Percentiles rank a stretch among this genome's conserved stretches.
Evolutionary conservation across 2,113 vertebrate genomes (phyloP).

Genomic region (zebrafish (Danio rerio)): DNA sequence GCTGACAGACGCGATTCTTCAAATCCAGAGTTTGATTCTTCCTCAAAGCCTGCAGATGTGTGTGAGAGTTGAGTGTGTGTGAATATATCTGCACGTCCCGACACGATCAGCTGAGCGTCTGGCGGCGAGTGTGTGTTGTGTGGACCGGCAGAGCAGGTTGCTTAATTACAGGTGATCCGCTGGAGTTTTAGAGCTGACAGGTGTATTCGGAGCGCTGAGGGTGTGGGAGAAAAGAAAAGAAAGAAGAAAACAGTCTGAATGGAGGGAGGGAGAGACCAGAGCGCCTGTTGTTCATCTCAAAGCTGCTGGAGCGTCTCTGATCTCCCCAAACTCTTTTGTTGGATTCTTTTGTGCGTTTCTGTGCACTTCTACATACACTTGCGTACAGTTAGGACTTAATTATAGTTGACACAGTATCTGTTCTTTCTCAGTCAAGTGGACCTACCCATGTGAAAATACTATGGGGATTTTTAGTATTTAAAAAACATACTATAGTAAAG

Average conservation of each 20-base stretch:
- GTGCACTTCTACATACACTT: not conserved
- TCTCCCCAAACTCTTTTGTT: slow-evolving; percentile 8
- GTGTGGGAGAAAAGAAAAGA: slow-evolving; percentile 36
- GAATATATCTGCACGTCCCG: slow-evolving; percentile 21
- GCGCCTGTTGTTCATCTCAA: not conserved
- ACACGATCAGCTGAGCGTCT: not conserved
- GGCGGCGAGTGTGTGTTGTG: slow-evolving; percentile 21
- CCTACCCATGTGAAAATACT: not conserved
- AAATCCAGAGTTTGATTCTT: slow-evolving; percentile 3
- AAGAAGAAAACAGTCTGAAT: not conserved
- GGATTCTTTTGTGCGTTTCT: not conserved
- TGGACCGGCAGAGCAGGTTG: slow-evolving; percentile 55
- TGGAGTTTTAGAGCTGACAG: slow-evolving; percentile 52
- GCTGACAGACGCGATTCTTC: not conserved
- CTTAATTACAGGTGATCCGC: slow-evolving; percentile 60
- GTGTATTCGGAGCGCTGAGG: slow-evolving; percentile 49
- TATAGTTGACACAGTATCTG: not conserved
- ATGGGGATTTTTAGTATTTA: no score
- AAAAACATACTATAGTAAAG: no score
- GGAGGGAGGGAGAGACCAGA: slow-evolving; percentile 8
- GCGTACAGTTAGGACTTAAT: not conserved
- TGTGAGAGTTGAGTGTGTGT: slow-evolving; percentile 17
- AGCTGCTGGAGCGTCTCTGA: slow-evolving; percentile 9
- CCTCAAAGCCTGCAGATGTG: not conserved
- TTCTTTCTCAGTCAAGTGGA: not conserved